Conservation (phyloP, 2,113 vertebrate genomes). For the Plecotus auritus region DNA sequence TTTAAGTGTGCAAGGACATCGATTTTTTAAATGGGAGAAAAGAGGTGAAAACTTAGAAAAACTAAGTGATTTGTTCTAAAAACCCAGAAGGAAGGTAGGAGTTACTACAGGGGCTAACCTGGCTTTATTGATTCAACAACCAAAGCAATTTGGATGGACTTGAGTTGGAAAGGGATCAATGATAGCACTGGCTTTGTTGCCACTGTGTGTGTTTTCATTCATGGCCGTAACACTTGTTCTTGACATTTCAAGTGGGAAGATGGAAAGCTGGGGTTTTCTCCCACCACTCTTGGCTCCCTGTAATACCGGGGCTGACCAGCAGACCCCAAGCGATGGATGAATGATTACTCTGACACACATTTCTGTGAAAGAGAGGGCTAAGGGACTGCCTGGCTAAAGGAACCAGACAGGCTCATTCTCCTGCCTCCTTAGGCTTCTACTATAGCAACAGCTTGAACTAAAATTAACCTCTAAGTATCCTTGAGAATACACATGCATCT, state of each 20-base stretch:
- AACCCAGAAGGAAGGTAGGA: background rate
- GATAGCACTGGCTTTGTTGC: background rate
- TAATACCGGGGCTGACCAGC: too few relatives aligned
- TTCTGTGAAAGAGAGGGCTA: too few relatives aligned
- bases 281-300: background rate
- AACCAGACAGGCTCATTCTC: too few relatives aligned
- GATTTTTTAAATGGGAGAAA: background rate
- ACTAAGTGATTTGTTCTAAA: background rate
- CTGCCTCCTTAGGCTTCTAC: too few relatives aligned
- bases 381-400: too few relatives aligned
- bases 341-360: too few relatives aligned
- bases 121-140: background rate
- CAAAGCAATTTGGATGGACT: background rate
- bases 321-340: too few relatives aligned
- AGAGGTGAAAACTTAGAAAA: background rate
- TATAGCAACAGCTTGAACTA: too few relatives aligned
- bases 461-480: too few relatives aligned
- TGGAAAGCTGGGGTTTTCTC: constrained; percentile 43
- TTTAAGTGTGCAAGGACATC: background rate
- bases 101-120: background rate
- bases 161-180: background rate
- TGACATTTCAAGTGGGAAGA: background rate
- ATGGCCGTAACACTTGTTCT: background rate
- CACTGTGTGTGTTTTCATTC: background rate
- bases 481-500: too few relatives aligned